Evolutionary conservation across 2,113 vertebrate species (phyloP).

Genomic region (Ovibos moschatus): DNA sequence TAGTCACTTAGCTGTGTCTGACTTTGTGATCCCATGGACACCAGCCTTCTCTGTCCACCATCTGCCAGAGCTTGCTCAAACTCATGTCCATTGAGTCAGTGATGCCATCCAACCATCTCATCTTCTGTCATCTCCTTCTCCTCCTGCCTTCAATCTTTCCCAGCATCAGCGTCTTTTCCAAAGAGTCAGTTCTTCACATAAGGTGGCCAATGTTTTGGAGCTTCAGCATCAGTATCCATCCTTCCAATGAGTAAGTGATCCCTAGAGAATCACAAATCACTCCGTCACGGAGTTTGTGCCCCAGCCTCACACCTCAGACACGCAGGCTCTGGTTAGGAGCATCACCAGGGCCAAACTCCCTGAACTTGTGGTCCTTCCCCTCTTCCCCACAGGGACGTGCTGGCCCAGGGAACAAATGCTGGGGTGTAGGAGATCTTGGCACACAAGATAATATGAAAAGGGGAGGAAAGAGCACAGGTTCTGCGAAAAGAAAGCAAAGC

Average conservation of each 20-base stretch:
- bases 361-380: fast-evolving
- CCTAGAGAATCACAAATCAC: background rate
- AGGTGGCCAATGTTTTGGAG: background rate
- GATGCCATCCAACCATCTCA: background rate
- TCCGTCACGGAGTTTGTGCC: background rate
- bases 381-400: fast-evolving
- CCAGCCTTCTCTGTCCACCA: background rate
- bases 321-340: background rate
- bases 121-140: background rate
- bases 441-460: background rate
- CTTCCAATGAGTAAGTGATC: background rate
- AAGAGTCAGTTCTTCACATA: background rate
- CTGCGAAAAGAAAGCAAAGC: background rate
- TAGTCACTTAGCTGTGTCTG: background rate
- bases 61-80: background rate
- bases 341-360: fast-evolving
- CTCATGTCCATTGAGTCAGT: background rate
- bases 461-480: background rate
- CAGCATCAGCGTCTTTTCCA: background rate
- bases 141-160: background rate
- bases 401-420: background rate
- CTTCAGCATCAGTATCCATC: background rate
- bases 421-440: background rate
- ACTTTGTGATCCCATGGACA: background rate
- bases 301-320: background rate